Evolutionary conservation across 2,797 vertebrate genomes (phyloP).

Genomic region (Cygnus olor): DNA sequence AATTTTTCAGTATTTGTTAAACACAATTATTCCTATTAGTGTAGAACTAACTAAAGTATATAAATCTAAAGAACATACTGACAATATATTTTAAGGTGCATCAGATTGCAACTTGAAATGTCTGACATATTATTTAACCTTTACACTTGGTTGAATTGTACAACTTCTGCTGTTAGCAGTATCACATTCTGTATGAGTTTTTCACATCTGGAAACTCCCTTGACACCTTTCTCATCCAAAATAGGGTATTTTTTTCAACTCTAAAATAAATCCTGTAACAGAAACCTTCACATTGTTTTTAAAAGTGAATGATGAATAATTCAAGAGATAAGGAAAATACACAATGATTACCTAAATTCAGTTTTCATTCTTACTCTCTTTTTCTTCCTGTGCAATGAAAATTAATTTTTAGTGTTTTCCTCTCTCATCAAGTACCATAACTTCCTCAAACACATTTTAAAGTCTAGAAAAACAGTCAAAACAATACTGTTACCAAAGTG

Average conservation of each 20-base stretch:
- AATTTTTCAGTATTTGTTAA: not conserved
- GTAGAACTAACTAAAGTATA: not conserved
- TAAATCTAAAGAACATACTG: not conserved
- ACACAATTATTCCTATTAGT: not conserved
- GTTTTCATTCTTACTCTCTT: not conserved
- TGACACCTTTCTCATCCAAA: not conserved
- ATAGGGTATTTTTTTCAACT: not conserved
- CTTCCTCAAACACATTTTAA: not conserved
- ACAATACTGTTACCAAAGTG: not conserved
- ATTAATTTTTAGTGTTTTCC: not conserved
- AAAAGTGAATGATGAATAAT: not conserved
- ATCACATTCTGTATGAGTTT: not conserved
- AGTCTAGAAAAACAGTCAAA: not conserved
- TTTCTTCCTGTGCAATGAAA: not conserved
- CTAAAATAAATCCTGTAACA: not conserved
- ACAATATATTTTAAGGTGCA: not conserved
- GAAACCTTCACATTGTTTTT: not conserved
- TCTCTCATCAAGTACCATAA: not conserved
- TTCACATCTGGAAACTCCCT: conserved; percentile 8
- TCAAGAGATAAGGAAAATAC: not conserved
- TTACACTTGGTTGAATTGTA: not conserved
- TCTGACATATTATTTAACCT: conserved; percentile 11
- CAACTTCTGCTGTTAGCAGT: not conserved
- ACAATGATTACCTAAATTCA: not conserved
- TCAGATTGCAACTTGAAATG: not conserved